Conservation (phyloP, 2,888 invertebrate genomes). For the Phaedon cochleariae region DNA sequence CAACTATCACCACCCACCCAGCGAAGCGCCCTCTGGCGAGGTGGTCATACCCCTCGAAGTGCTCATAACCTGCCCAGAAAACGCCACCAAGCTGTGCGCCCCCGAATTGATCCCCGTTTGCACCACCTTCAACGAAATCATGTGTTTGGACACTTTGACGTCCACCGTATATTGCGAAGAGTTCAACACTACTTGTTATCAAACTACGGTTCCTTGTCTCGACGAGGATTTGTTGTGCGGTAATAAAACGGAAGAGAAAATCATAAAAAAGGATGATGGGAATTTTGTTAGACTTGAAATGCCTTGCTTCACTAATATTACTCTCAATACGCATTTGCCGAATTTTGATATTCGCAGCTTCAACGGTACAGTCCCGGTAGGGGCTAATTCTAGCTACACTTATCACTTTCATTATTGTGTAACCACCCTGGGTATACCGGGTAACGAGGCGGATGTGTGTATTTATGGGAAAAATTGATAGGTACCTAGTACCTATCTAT, state of each 20-base stretch:
- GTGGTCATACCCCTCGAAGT: slow-evolving; percentile 53
- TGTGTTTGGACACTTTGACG: slow-evolving; percentile 52
- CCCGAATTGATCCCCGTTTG: slow-evolving; percentile 53
- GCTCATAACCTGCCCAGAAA: slow-evolving; percentile 53
- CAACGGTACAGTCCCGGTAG: slow-evolving; percentile 43
- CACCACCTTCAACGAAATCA: slow-evolving; percentile 53
- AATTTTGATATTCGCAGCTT: slow-evolving; percentile 41
- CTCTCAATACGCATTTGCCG: slow-evolving; percentile 48
- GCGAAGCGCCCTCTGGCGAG: slow-evolving; percentile 50
- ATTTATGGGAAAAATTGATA: slow-evolving; percentile 3
- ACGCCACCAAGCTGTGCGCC: slow-evolving; percentile 52
- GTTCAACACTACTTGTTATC: slow-evolving; percentile 45
- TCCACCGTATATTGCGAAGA: slow-evolving; percentile 48
- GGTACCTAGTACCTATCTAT: no score
- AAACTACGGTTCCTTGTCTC: no score
- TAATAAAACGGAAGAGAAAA: no score
- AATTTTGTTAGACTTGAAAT: slow-evolving; percentile 34
- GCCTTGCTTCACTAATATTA: slow-evolving; percentile 57
- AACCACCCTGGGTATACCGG: slow-evolving; percentile 50
- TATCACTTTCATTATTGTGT: slow-evolving; percentile 47
- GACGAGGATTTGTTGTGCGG: no score
- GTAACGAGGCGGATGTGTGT: slow-evolving; percentile 44
- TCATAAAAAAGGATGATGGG: no score
- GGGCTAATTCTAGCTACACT: slow-evolving; percentile 40
- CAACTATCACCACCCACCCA: slow-evolving; percentile 53